A percentile compares a stretch with the other conserved stretches of the same genome.
These are phyloP conservation scores for Tursiops truncatus DNA, from an alignment of 2,113 vertebrate genomes.

Conservation along the genomic window DNA sequence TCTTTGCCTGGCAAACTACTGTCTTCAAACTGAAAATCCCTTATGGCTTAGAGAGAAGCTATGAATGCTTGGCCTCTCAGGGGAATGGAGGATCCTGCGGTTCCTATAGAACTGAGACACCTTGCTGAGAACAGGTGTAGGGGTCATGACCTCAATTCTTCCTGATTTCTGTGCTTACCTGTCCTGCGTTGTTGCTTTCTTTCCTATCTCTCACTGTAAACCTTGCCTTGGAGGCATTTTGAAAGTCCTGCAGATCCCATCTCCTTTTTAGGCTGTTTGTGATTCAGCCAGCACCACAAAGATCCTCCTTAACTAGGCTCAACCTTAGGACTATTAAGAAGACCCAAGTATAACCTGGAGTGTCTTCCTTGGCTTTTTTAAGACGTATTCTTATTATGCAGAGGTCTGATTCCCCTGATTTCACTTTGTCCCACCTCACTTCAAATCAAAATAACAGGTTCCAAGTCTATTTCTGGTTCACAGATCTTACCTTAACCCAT, in stretches of 20 bases:
- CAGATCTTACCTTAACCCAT: neutral
- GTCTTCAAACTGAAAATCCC: conserved; percentile 14
- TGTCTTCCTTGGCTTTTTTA: conserved; percentile 13
- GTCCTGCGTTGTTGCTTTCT: neutral
- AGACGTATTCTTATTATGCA: neutral
- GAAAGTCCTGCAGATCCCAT: neutral
- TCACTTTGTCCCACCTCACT: neutral
- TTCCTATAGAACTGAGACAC: neutral
- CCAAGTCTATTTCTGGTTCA: neutral
- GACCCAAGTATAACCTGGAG: neutral
- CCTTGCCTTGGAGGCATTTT: conserved; percentile 48
- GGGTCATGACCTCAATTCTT: neutral
- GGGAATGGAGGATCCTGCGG: neutral
- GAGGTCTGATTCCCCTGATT: neutral
- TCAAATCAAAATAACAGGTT: neutral
- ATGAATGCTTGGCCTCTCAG: conserved; percentile 15
- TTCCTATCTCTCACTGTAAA: neutral
- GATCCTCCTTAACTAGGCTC: conserved; percentile 18
- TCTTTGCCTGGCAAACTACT: neutral
- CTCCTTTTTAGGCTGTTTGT: conserved; percentile 70
- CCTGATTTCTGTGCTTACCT: conserved; percentile 43
- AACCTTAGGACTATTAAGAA: neutral
- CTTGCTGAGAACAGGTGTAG: conserved; percentile 33
- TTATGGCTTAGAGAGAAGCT: neutral
- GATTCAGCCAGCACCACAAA: conserved; percentile 22